These are phyloP conservation scores for Patiria pectinifera DNA, from an alignment of 53 echinoderm and acorn worm species.

Conservation along the genomic window DNA sequence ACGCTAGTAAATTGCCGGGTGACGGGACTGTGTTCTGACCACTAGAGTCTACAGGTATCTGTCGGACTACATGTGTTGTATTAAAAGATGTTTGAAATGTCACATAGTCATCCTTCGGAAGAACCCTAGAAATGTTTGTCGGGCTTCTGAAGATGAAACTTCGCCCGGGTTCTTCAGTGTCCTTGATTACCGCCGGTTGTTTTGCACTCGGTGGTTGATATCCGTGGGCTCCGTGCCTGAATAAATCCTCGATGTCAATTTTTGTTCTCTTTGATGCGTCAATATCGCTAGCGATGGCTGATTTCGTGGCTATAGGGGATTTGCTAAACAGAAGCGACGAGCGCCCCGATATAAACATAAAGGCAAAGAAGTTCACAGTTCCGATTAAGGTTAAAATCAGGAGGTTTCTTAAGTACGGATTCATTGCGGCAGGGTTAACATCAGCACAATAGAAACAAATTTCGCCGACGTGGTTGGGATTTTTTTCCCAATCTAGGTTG, in stretches of 20 bases:
- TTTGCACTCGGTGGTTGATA: not conserved
- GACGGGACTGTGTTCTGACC: not conserved
- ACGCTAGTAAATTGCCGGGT: not conserved
- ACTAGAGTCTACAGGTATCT: too few species aligned
- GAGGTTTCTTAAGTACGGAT: conserved; percentile 67
- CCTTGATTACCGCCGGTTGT: not conserved
- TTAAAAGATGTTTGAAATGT: not conserved
- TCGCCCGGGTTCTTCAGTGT: not conserved
- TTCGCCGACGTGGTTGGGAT: not conserved
- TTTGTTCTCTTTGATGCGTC: not conserved
- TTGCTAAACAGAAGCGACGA: conserved; percentile 48
- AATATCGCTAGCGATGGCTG: not conserved
- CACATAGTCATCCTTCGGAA: too few species aligned
- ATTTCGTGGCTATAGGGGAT: not conserved
- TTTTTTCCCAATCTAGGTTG: not conserved
- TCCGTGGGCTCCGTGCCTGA: not conserved
- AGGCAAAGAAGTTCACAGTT: conserved; percentile 75
- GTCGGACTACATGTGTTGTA: not conserved
- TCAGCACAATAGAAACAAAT: not conserved
- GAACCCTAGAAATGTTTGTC: not conserved
- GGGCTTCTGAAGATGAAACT: not conserved
- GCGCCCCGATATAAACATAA: conserved; percentile 72
- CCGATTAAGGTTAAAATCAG: conserved; percentile 72
- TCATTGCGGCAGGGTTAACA: conserved; percentile 61
- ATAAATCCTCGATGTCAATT: not conserved